phyloP scores from a whole-genome alignment of 2,888 invertebrate species.

The Belgica antarctica region DNA sequence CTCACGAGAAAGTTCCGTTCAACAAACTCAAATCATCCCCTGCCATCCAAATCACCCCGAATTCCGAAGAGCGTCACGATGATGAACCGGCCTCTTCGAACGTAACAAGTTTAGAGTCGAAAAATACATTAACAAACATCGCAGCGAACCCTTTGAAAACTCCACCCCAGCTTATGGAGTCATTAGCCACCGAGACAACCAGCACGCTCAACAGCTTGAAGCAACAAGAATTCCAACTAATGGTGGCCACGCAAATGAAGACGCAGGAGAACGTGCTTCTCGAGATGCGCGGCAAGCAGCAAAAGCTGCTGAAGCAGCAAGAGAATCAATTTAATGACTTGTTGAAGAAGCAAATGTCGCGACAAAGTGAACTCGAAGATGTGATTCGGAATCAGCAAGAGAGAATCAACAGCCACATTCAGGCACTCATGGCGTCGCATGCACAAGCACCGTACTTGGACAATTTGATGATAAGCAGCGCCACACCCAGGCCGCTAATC shows the following conservation, averaged over 20 bases:
- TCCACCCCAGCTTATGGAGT: constrained; percentile 47
- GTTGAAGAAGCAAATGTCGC: constrained; percentile 52
- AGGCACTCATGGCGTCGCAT: constrained; percentile 50
- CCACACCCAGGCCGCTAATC: constrained; percentile 13
- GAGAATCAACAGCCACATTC: constrained; percentile 53
- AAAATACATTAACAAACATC: constrained; percentile 20
- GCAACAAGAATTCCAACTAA: constrained; percentile 53
- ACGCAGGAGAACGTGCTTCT: constrained; percentile 51
- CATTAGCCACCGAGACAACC: constrained; percentile 50
- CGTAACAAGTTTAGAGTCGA: constrained; percentile 13
- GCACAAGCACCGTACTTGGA: constrained; percentile 20
- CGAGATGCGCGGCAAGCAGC: constrained; percentile 54
- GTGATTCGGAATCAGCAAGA: constrained; percentile 53
- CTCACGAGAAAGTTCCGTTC: constrained; percentile 13
- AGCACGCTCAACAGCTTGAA: constrained; percentile 50
- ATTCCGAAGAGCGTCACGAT: constrained; percentile 25
- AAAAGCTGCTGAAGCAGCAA: constrained; percentile 50
- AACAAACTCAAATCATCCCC: constrained; percentile 41
- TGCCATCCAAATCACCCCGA: constrained; percentile 31
- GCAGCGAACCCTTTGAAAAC: not conserved
- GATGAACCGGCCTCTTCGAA: constrained; percentile 21
- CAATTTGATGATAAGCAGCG: constrained; percentile 13
- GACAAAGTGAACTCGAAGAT: constrained; percentile 53
- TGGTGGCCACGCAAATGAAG: constrained; percentile 53
- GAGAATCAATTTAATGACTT: constrained; percentile 52